phyloP scores from a whole-genome alignment of 2,797 vertebrate genomes.

The Borostomias antarcticus region DNA sequence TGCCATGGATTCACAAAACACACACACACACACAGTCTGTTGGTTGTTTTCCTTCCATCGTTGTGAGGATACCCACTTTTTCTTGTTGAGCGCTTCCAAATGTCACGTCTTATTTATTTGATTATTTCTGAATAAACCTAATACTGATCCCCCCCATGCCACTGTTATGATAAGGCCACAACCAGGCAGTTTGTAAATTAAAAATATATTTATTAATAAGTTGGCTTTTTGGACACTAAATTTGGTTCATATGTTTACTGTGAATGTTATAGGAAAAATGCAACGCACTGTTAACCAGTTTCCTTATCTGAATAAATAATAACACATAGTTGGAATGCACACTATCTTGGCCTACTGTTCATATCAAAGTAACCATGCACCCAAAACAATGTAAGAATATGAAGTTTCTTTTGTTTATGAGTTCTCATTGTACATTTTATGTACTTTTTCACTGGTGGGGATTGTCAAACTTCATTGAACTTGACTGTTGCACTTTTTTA shows the following conservation, averaged over 20 bases:
- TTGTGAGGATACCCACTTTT: slow-evolving; percentile 24
- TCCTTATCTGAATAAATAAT: slow-evolving; percentile 47
- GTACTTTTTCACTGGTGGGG: slow-evolving; percentile 70
- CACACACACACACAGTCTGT: not conserved
- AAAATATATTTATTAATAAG: slow-evolving; percentile 73
- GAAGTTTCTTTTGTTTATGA: slow-evolving; percentile 59
- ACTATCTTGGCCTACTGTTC: slow-evolving; percentile 50
- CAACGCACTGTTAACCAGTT: slow-evolving; percentile 59
- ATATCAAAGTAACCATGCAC: slow-evolving; percentile 60
- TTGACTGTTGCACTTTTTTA: slow-evolving; percentile 75
- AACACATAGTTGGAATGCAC: slow-evolving; percentile 51
- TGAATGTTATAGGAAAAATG: slow-evolving; percentile 67
- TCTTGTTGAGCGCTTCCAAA: slow-evolving; percentile 14
- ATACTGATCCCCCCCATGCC: slow-evolving; percentile 26
- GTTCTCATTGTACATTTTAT: slow-evolving; percentile 58
- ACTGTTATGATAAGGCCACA: slow-evolving; percentile 40
- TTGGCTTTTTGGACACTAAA: slow-evolving; percentile 48
- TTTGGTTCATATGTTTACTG: slow-evolving; percentile 67
- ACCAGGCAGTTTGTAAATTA: slow-evolving; percentile 65
- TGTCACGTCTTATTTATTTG: slow-evolving; percentile 55
- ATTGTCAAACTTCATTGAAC: slow-evolving; percentile 64
- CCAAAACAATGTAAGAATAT: slow-evolving; percentile 63
- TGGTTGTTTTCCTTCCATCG: slow-evolving; percentile 21
- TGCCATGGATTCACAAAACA: too few species aligned
- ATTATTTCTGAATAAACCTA: slow-evolving; percentile 42